A percentile compares a stretch with the other conserved stretches of the same genome.
These are phyloP conservation scores for Calameuta filiformis DNA, from an alignment of 2,888 invertebrate species.

Conservation along the genomic window DNA sequence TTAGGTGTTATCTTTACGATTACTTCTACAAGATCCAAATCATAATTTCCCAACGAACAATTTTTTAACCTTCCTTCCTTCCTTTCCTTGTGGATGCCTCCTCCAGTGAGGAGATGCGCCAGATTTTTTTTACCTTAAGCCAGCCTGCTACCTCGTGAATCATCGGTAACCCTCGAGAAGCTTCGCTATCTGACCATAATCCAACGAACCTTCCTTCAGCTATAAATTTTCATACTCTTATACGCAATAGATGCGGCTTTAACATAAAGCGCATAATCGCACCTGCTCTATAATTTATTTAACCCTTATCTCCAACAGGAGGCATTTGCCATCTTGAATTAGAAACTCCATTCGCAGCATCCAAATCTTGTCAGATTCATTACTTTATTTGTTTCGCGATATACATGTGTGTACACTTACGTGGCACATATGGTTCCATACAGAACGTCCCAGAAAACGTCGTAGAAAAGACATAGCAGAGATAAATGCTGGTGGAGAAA, in stretches of 20 bases:
- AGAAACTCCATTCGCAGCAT: background rate
- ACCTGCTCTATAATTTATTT: background rate
- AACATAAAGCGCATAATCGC: no score
- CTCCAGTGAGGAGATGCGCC: no score
- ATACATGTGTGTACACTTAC: background rate
- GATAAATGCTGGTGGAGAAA: background rate
- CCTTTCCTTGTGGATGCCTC: no score
- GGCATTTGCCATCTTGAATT: background rate
- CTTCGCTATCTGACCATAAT: background rate
- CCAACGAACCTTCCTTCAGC: background rate
- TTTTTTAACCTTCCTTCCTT: background rate
- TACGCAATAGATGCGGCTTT: no score
- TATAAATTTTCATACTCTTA: background rate
- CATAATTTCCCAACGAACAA: background rate
- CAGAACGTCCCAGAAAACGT: background rate
- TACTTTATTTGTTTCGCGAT: background rate
- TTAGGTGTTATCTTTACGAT: background rate
- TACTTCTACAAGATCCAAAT: background rate
- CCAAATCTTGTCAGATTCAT: background rate
- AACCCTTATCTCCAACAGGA: background rate
- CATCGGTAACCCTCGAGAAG: background rate
- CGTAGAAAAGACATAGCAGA: background rate
- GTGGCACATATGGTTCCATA: background rate
- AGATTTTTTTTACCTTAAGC: background rate
- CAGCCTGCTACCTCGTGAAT: background rate